phyloP scores from a whole-genome alignment of 30 jellyfish, hydroid and myxozoan genomes.

The Pelagia noctiluca region DNA sequence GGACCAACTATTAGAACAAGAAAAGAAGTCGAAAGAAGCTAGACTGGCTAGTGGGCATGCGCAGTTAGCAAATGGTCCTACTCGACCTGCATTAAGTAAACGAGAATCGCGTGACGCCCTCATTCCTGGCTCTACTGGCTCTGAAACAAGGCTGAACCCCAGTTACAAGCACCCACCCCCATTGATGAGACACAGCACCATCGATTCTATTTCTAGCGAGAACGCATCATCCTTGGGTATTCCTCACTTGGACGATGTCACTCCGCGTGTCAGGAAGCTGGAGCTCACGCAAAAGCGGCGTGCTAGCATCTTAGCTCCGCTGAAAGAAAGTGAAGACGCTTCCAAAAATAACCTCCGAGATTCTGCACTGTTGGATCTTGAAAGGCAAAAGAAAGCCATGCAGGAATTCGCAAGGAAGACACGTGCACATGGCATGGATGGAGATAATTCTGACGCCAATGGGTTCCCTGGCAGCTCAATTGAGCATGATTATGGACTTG shows the following conservation, averaged over 20 bases:
- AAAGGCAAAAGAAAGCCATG: conserved; percentile 28
- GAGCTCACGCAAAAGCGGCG: conserved; percentile 50
- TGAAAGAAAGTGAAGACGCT: conserved; percentile 39
- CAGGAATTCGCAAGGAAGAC: conserved; percentile 12
- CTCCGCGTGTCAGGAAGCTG: conserved; percentile 66
- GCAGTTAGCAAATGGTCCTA: conserved; percentile 10
- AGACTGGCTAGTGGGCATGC: conserved; percentile 2
- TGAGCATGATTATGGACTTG: background rate
- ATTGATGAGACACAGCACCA: conserved; percentile 68
- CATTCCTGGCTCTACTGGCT: conserved; percentile 66
- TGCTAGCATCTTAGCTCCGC: conserved; percentile 34
- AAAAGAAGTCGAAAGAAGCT: conserved; percentile 30
- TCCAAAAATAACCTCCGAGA: conserved; percentile 27
- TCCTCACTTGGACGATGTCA: conserved; percentile 67
- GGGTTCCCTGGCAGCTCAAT: conserved; percentile 4
- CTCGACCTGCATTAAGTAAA: conserved; percentile 45
- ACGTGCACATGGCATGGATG: background rate
- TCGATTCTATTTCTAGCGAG: conserved; percentile 72
- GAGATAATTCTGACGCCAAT: no score
- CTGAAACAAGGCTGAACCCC: conserved; percentile 51
- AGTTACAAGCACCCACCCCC: conserved; percentile 10
- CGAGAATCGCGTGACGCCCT: conserved; percentile 78
- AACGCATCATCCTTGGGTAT: conserved; percentile 67
- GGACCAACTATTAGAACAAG: conserved; percentile 44
- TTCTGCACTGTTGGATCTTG: conserved; percentile 33